Percentiles rank a stretch among this genome's conserved stretches.
phyloP scores from a whole-genome alignment of 2,888 invertebrate genomes.

The Eueremaeus valkanovi region DNA sequence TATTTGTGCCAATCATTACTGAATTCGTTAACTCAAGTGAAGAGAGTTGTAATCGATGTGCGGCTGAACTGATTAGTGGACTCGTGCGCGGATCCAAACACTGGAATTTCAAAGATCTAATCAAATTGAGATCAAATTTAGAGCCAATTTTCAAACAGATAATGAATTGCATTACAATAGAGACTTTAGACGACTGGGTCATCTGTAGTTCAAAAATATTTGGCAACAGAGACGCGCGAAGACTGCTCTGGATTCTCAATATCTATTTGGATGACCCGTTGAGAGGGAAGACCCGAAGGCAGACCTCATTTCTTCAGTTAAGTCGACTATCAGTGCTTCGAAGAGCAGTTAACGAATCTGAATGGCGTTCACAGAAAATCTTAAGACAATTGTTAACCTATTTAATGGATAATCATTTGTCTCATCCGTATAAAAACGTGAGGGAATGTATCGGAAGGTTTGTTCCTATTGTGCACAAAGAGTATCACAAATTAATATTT shows the following conservation, averaged over 20 bases:
- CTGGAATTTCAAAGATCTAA: conserved; percentile 64
- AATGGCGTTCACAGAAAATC: conserved; percentile 71
- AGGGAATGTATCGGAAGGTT: conserved; percentile 69
- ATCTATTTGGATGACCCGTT: conserved; percentile 51
- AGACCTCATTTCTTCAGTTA: conserved; percentile 55
- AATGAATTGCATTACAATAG: conserved; percentile 65
- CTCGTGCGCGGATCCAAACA: conserved; percentile 73
- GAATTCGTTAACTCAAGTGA: conserved; percentile 61
- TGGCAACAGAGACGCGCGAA: conserved; percentile 33
- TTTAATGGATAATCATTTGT: conserved; percentile 60
- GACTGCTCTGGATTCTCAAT: conserved; percentile 35
- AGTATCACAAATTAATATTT: too few species aligned
- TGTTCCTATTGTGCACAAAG: too few species aligned
- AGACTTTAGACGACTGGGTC: conserved; percentile 69
- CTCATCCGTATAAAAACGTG: conserved; percentile 78
- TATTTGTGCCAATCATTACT: conserved; percentile 60
- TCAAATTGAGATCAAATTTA: conserved; percentile 32
- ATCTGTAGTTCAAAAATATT: conserved; percentile 66
- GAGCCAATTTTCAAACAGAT: conserved; percentile 63
- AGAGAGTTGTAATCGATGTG: conserved; percentile 75
- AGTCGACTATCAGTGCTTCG: conserved; percentile 70
- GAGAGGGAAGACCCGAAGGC: background rate
- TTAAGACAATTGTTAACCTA: conserved; percentile 61
- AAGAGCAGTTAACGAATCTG: conserved; percentile 66
- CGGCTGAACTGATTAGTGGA: conserved; percentile 73